phyloP scores from a whole-genome alignment of 2,797 vertebrate species.

The Sarcophilus harrisii region DNA sequence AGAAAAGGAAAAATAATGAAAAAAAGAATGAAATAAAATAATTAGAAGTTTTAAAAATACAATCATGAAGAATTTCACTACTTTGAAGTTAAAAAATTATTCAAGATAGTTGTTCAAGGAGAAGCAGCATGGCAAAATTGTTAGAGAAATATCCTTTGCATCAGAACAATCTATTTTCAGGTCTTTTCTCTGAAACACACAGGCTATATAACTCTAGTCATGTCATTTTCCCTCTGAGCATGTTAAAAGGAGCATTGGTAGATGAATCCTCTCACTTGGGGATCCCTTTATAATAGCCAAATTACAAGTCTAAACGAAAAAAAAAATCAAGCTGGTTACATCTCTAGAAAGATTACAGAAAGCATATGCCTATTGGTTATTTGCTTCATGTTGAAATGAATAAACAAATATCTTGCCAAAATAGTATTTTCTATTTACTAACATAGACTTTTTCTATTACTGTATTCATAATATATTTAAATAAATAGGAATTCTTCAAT shows the following conservation, averaged over 20 bases:
- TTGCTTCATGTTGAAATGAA: not conserved
- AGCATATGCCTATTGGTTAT: not conserved
- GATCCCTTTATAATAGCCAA: not conserved
- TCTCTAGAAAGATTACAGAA: slow-evolving; percentile 14
- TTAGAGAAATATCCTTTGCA: not conserved
- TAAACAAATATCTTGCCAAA: slow-evolving; percentile 48
- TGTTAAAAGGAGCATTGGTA: not conserved
- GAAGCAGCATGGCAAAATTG: not conserved
- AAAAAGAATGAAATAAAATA: slow-evolving; percentile 9
- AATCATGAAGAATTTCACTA: not conserved
- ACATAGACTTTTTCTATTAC: not conserved
- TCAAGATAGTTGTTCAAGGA: not conserved
- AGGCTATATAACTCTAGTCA: not conserved
- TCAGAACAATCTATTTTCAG: not conserved
- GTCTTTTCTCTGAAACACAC: not conserved
- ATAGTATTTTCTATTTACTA: slow-evolving; percentile 39
- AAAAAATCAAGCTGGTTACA: not conserved
- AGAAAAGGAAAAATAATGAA: not conserved
- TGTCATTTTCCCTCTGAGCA: not conserved
- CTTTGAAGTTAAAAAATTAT: slow-evolving; percentile 5
- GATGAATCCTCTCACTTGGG: not conserved
- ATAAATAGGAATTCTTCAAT: not conserved
- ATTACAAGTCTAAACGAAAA: not conserved
- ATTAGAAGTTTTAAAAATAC: slow-evolving; percentile 19
- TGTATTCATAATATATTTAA: not conserved